These are phyloP conservation scores for Anseranas semipalmata DNA, from an alignment of 2,113 vertebrate species.

Conservation along the genomic window DNA sequence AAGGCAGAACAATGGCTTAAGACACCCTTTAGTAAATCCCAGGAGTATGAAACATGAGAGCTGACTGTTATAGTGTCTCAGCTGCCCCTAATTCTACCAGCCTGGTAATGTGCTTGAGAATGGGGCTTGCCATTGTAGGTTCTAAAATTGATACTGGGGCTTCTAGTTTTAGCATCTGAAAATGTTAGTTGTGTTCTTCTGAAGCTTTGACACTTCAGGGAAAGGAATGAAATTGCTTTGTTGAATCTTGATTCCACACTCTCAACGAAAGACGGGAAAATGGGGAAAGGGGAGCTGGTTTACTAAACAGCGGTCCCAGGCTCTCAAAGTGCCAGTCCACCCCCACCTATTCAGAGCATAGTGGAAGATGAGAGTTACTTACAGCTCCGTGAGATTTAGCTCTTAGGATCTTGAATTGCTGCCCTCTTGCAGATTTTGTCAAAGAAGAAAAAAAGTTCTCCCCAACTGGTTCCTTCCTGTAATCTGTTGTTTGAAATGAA, in stretches of 20 bases:
- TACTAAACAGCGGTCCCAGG: background rate
- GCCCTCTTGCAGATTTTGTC: constrained; percentile 1
- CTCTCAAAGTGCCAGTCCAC: constrained; percentile 9
- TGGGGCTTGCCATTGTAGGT: background rate
- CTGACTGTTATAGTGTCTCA: background rate
- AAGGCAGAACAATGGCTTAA: background rate
- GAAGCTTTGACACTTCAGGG: background rate
- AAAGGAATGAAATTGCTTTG: background rate
- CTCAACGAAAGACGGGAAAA: background rate
- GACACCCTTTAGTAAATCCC: background rate
- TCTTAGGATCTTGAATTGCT: constrained; percentile 8
- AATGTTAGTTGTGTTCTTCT: background rate
- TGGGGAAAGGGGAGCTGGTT: background rate
- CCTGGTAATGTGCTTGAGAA: background rate
- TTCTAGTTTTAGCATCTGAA: constrained; percentile 25
- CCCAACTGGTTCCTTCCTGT: constrained; percentile 18
- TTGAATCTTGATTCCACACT: background rate
- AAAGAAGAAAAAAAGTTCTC: constrained; percentile 20
- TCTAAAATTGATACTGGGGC: background rate
- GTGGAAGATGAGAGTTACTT: constrained; percentile 1
- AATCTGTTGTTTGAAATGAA: constrained; percentile 40
- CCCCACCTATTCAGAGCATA: constrained; percentile 14
- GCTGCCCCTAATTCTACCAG: background rate
- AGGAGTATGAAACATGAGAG: background rate
- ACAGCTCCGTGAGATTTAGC: background rate